Evolutionary conservation across 2,797 vertebrate genomes (phyloP), one percentile per base, ranked within the genome.

Genomic region (Clarias platycephalus): DNA sequence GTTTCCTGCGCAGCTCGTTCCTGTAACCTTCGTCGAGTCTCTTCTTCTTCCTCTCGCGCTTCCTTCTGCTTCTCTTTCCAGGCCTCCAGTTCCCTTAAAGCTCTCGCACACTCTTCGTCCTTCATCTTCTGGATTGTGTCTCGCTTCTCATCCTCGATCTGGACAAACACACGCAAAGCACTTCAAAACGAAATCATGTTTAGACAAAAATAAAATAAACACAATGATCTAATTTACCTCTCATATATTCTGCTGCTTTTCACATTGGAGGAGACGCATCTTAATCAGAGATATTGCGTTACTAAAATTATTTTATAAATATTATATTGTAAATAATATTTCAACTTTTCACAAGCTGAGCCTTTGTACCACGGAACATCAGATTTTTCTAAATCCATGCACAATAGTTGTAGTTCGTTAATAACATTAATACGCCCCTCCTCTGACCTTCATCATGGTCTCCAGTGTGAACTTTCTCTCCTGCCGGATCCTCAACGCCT

Each of bases 91-190:
- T 97, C 96, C 49, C 92, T 84, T 20, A 93, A 91, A 22, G 95
- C 95, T 88, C 93, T 96, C 82, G 90, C 89, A 37, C 93, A 88
- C 86, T 97, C 97, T 13, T 90, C 89, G 15, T 97, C 94, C 91
- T 98, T 99, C 75, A 94, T 88, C 88, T 92, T 90, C 92, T 97
- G 95, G 90, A 98, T 96, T 85, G 86, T 93, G 80, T 93, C 95
- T 90, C 94, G 94, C 90, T 96, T 94, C 71, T 94, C 92, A 82
- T 95, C 93, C 91, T 99, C 97, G 34, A 99, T 93, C 98, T 99
- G 86, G 90, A 89, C 86, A 49, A n/a, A 79, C n/a, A 9, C 10
- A 62, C 0, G 0, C 10, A 4, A 8, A 26, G 13, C 26, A 9
- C 5, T 0, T 49, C 24, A 7, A n/a, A 53, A 6, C 44, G 0